These are phyloP conservation scores for Vespertilio murinus DNA, from an alignment of 2,797 vertebrate genomes.

Conservation along the genomic window DNA sequence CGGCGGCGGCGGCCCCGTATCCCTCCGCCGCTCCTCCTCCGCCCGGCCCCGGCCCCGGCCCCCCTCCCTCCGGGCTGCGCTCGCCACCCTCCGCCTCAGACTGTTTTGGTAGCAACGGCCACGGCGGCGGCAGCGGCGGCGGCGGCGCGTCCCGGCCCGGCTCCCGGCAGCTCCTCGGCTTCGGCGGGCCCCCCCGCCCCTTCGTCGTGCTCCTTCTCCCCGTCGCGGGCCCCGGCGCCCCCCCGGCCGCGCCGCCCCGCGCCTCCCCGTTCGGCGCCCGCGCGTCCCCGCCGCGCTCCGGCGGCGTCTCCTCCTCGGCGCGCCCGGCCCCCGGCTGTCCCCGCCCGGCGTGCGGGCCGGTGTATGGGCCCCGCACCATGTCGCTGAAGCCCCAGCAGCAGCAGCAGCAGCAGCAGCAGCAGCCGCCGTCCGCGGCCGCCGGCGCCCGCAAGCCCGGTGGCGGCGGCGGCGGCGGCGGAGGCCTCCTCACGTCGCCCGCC, in stretches of 20 bases:
- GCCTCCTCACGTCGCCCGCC: conserved; percentile 58
- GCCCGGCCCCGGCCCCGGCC: conserved; percentile 68
- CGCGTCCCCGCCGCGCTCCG: conserved; percentile 71
- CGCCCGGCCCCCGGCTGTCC: conserved; percentile 65
- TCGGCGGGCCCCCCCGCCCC: conserved; percentile 69
- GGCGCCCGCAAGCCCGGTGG: conserved; percentile 86
- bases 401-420: conserved; percentile 88
- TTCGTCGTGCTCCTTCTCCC: conserved; percentile 69
- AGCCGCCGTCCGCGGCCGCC: conserved; percentile 89
- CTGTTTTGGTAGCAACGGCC: conserved; percentile 95
- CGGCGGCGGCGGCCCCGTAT: conserved; percentile 81
- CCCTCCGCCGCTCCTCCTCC: conserved; percentile 86
- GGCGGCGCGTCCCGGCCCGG: conserved; percentile 54
- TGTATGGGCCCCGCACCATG: conserved; percentile 95
- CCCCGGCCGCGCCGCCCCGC: conserved; percentile 63
- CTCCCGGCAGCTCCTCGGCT: conserved; percentile 63
- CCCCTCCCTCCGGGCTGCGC: conserved; percentile 67
- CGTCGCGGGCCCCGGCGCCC: conserved; percentile 41
- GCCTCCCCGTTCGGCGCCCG: conserved; percentile 61
- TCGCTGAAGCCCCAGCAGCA: conserved; percentile 93
- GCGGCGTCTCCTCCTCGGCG: conserved; percentile 51
- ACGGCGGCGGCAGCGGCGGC: conserved; percentile 61
- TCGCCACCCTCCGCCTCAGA: conserved; percentile 86
- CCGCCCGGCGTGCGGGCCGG: conserved; percentile 76
- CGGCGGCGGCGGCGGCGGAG: conserved; percentile 76